Base-by-base conservation (phyloP, 2,888 invertebrate genomes). In the Agrotis puta region DNA sequence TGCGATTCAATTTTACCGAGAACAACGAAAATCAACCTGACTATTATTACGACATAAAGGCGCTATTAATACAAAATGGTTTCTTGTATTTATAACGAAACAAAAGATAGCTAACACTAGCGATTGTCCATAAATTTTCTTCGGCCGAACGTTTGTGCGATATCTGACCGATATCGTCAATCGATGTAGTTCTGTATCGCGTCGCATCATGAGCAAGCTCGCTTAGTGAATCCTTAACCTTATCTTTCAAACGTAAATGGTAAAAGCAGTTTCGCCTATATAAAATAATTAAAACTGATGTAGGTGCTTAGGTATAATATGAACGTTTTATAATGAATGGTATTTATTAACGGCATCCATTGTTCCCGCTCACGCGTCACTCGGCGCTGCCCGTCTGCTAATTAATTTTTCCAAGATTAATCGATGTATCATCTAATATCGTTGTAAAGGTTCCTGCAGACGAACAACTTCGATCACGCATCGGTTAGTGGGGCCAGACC, bases 381-480 rank as follows among this genome's bases (percentile, higher is more conserved):
- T 70, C 66, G 78, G 69, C 53, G 69, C 65, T 79, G 72, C 66
- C 64, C 74, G 73, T 71, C 65, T 67, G 61, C 70, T 85, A 86
- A 86, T 86, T 84, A 86, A 78, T 86, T 86, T 84, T 85, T 81
- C 83, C 70, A 83, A 81, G 86, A 86, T 85, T 85, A 85, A 85
- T 85, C 70, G 78, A 85, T 70, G 72, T 79, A 79, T 74, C 84
- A 74, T 68, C 78, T 80, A 81, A 85, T 80, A 74, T 62, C 53
- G 64, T 67, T 78, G 59, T 71, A 65, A 69, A 70, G 65, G 53
- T 63, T 62, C 54, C n/a, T 65, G 57, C 69, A 70, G 66, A 80
- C 51, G 53, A 48, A 54, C 43, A 45, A 56, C 27, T 62, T 13
- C 13, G 22, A 18, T 43, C 43, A 64, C 27, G 6, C 0, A 20